Base-by-base conservation (phyloP, 2,113 vertebrate species). In the Sylvilagus bachmani region DNA sequence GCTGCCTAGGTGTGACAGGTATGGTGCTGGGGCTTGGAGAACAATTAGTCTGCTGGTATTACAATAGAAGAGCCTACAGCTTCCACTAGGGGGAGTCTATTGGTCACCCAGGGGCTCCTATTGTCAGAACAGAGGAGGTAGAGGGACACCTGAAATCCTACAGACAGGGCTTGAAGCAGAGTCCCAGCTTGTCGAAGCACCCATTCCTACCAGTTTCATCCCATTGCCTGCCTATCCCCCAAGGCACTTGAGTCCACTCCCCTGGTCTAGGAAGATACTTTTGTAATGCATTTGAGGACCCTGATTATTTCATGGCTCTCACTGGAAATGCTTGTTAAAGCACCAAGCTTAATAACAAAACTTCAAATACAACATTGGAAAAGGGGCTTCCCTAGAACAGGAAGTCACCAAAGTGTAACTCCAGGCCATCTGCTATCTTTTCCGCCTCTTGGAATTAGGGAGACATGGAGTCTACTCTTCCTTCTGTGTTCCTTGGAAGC, bases 381-480 rank as follows among this genome's bases (percentile, higher is more conserved):
- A 94, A 90, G 66, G 62, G 71, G 19, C 29, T 94, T 92, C 67
- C 66, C 90, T 87, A 90, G 70, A 88, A 88, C 11, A 44, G 11
- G 17, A 87, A 67, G 25, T 78, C 86, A 90, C 33, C 44, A 58
- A 69, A 66, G 85, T 85, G 1, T 71, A 53, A 44, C 21, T 89
- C 73, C 82, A 27, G 58, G 93, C 19, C 24, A 29, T 75, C 79
- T 83, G 29, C 16, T 91, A 17, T 27, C 58, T 4, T 74, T 36
- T 9, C 24, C 4, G 17, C 21, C 19, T 36, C 53, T 10, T 49
- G 75, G 81, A 55, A 70, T 29, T 79, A 44, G 88, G 79, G 49
- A 92, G 73, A 85, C 3, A 21, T 64, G 5, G 0, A n/a, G 88
- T 91, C 62, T 82, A 89, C 19, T 73, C 75, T 14, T 93, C 62